Evolutionary conservation across 2,797 vertebrate genomes (phyloP).

Genomic region (Argentina silus): DNA sequence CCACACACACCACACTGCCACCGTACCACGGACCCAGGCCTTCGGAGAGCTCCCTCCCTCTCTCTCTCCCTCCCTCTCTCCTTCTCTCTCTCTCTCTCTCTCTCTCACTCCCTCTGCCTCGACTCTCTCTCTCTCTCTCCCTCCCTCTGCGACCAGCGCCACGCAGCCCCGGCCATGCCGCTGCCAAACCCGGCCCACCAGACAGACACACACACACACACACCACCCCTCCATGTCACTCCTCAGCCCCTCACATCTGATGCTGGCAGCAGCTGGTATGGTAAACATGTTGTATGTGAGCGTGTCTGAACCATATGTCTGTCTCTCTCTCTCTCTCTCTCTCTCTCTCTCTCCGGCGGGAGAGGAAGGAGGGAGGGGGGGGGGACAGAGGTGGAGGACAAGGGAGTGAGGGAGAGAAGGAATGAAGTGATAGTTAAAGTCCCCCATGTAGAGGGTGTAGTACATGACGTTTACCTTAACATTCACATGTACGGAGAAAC

Average conservation of each 20-base stretch:
- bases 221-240: neutral
- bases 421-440: neutral
- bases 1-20: neutral
- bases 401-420: too few species aligned
- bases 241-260: conserved; percentile 73
- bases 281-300: conserved; percentile 73
- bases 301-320: conserved; percentile 83
- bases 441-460: neutral
- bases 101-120: conserved; percentile 24
- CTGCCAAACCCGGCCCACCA: conserved; percentile 56
- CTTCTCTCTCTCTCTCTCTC: neutral
- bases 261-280: conserved; percentile 85
- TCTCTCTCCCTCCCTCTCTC: conserved; percentile 29
- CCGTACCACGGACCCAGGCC: conserved; percentile 15
- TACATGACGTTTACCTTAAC: conserved; percentile 74
- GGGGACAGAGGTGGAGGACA: too few species aligned
- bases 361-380: too few species aligned
- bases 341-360: conserved; percentile 82
- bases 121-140: conserved; percentile 19
- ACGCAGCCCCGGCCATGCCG: neutral
- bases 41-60: conserved; percentile 32
- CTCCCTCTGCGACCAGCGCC: conserved; percentile 29
- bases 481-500: conserved; percentile 40
- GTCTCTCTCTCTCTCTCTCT: conserved; percentile 85
- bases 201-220: conserved; percentile 7